phyloP scores from a whole-genome alignment of 2,113 vertebrate genomes.

The Perognathus longimembris region DNA sequence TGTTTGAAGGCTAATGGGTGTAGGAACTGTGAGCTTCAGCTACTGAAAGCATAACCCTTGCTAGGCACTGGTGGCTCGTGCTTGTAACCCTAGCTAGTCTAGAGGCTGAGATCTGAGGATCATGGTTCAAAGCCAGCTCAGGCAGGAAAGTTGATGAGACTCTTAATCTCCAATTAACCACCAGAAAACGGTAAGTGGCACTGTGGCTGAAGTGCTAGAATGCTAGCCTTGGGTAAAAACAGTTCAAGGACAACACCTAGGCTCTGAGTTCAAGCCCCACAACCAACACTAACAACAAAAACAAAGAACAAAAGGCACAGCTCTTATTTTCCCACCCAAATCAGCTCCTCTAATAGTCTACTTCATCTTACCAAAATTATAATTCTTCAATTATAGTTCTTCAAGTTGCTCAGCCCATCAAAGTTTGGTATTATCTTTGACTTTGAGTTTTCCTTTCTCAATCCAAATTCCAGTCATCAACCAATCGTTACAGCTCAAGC shows the following conservation, averaged over 20 bases:
- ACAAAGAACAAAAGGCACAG: neutral
- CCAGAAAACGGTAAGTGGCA: too few relatives aligned
- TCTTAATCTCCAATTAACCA: too few relatives aligned
- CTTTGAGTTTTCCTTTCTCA: neutral
- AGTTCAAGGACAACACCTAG: too few relatives aligned
- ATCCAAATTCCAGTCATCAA: neutral
- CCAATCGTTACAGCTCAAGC: neutral
- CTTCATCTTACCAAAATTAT: neutral
- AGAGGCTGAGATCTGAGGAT: too few relatives aligned
- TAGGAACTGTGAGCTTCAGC: neutral
- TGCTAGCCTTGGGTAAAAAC: too few relatives aligned
- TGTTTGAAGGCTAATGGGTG: constrained; percentile 29
- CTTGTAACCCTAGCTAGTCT: too few relatives aligned
- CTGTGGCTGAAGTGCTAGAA: too few relatives aligned
- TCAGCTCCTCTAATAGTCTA: neutral
- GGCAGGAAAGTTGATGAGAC: too few relatives aligned
- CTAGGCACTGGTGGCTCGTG: too few relatives aligned
- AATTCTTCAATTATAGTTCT: neutral
- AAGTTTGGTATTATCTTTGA: neutral
- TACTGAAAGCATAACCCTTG: neutral
- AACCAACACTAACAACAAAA: too few relatives aligned
- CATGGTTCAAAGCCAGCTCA: too few relatives aligned
- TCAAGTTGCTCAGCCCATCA: neutral
- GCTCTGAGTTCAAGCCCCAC: too few relatives aligned
- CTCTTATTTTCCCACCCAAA: neutral